Percentiles rank a stretch among this genome's conserved stretches.
Conservation (phyloP, 2,113 vertebrate genomes). For the Peromyscus leucopus region DNA sequence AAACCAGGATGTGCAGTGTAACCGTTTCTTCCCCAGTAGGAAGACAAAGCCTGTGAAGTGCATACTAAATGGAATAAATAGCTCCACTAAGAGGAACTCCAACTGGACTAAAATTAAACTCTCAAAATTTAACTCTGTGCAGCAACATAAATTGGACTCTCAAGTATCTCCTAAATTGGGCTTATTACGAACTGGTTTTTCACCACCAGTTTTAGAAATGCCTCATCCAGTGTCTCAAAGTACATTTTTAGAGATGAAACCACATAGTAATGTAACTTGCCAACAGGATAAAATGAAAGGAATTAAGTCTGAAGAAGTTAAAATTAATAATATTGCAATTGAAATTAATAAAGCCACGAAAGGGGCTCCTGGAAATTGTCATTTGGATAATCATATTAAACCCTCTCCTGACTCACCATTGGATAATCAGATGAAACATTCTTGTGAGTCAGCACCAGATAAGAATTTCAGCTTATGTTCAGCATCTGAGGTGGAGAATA, state of each 20-base stretch:
- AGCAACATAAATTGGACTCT: constrained; percentile 84
- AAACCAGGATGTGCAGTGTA: constrained; percentile 88
- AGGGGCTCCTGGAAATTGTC: constrained; percentile 85
- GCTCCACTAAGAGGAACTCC: constrained; percentile 87
- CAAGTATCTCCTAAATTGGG: constrained; percentile 80
- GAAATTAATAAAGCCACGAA: constrained; percentile 76
- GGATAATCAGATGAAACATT: constrained; percentile 85
- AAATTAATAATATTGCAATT: constrained; percentile 63
- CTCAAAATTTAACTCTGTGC: constrained; percentile 87
- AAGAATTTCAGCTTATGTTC: constrained; percentile 87
- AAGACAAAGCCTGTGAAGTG: constrained; percentile 93
- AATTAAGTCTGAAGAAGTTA: constrained; percentile 75
- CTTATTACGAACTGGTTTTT: constrained; percentile 82
- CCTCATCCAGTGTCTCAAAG: constrained; percentile 77
- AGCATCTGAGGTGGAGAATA: constrained; percentile 86
- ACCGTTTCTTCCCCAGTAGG: constrained; percentile 96
- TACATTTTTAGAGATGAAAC: constrained; percentile 76
- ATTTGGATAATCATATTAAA: constrained; percentile 86
- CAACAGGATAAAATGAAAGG: constrained; percentile 81
- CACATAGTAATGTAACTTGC: constrained; percentile 65
- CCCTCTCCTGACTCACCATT: constrained; percentile 80
- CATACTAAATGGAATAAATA: constrained; percentile 91
- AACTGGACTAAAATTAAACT: constrained; percentile 98
- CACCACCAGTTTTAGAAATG: constrained; percentile 82
- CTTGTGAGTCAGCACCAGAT: constrained; percentile 84